Conservation (phyloP, 2,113 vertebrate species). For the Thunnus thynnus region DNA sequence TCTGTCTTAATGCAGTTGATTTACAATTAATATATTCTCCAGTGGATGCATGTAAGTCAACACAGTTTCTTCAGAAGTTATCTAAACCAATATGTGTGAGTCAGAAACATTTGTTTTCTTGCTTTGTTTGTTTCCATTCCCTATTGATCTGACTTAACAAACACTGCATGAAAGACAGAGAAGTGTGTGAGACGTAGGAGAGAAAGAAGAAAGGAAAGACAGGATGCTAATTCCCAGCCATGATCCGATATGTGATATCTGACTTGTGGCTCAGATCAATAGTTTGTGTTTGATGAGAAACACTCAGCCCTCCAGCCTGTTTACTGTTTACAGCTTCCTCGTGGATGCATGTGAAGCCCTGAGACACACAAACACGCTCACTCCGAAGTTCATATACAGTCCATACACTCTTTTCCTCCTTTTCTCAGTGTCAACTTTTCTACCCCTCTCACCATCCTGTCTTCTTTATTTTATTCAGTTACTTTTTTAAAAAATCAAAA, state of each 20-base stretch:
- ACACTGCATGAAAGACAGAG: slow-evolving; percentile 32
- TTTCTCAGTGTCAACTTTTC: background rate
- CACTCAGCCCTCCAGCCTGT: slow-evolving; percentile 33
- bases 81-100: slow-evolving; percentile 4
- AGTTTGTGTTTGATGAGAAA: slow-evolving; percentile 51
- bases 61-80: background rate
- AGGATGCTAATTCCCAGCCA: slow-evolving; percentile 46
- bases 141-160: slow-evolving; percentile 45
- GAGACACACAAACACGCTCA: slow-evolving; percentile 11
- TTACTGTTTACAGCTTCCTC: slow-evolving; percentile 31
- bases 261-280: slow-evolving; percentile 61
- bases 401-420: background rate
- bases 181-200: slow-evolving; percentile 3
- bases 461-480: too few relatives aligned
- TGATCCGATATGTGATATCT: slow-evolving; percentile 53
- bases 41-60: slow-evolving; percentile 14
- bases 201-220: slow-evolving; percentile 14
- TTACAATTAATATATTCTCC: background rate
- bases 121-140: slow-evolving; percentile 22
- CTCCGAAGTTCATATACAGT: background rate
- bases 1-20: background rate
- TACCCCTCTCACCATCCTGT: background rate
- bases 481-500: too few relatives aligned
- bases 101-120: slow-evolving; percentile 34
- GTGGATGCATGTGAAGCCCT: slow-evolving; percentile 10